Evolutionary conservation across 2,113 vertebrate genomes (phyloP).

Genomic region (Crotalus helleri): DNA sequence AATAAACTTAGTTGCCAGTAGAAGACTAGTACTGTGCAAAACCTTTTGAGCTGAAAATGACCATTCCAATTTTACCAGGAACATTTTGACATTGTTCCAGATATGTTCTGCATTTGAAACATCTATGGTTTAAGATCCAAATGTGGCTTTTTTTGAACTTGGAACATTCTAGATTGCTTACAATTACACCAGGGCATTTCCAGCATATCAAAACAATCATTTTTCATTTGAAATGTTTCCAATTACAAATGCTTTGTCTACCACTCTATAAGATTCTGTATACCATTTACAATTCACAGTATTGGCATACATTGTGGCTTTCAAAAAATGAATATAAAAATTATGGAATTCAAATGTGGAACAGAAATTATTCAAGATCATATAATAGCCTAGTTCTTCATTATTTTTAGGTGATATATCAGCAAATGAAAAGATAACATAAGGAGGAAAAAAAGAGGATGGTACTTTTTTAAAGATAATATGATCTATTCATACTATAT

Average conservation of each 20-base stretch:
- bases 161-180: neutral
- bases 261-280: neutral
- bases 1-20: conserved; percentile 16
- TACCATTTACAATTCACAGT: conserved; percentile 2
- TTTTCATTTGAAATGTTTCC: neutral
- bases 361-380: neutral
- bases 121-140: neutral
- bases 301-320: neutral
- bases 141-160: neutral
- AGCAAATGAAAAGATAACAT: neutral
- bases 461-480: neutral
- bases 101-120: neutral
- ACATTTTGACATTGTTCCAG: neutral
- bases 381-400: conserved; percentile 19
- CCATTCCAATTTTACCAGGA: neutral
- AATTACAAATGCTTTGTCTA: neutral
- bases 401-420: conserved; percentile 4
- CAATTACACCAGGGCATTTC: neutral
- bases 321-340: neutral
- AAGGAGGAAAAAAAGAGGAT: neutral
- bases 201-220: neutral
- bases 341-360: neutral
- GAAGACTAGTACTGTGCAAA: neutral
- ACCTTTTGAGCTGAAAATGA: neutral
- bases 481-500: neutral